These are phyloP conservation scores for Apolygus lucorum DNA, from an alignment of 1,140 invertebrate genomes.

Conservation along the genomic window DNA sequence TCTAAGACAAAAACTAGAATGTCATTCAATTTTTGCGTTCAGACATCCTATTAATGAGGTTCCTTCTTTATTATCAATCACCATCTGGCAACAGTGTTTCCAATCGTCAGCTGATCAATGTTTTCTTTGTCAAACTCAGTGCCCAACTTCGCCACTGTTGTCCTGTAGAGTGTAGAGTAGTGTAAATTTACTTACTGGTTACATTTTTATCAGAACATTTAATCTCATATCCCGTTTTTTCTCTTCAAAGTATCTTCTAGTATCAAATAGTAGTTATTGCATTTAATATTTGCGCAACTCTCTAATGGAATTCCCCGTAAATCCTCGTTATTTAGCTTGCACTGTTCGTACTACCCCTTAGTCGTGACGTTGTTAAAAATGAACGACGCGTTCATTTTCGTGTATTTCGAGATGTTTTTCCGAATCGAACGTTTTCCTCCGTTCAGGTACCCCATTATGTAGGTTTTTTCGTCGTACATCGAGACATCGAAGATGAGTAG, in stretches of 20 bases:
- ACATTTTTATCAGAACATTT: too few relatives aligned
- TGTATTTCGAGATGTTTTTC: neutral
- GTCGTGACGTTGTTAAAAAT: neutral
- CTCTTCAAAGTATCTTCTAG: neutral
- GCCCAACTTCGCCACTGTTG: neutral
- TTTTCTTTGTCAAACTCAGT: constrained; percentile 4
- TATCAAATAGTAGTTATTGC: neutral
- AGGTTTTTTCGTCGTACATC: neutral
- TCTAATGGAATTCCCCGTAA: neutral
- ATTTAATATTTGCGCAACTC: neutral
- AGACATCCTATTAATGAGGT: too few relatives aligned
- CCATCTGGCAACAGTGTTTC: neutral
- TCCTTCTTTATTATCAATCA: too few relatives aligned
- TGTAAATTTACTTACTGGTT: neutral
- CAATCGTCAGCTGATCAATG: constrained; percentile 10
- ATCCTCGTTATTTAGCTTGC: neutral
- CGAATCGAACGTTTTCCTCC: neutral
- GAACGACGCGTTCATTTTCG: neutral
- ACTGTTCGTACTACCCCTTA: neutral
- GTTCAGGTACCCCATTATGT: neutral
- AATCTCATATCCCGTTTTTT: too few relatives aligned
- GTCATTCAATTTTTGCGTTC: too few relatives aligned
- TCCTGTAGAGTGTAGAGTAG: neutral
- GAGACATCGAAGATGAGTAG: neutral
- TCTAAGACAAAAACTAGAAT: too few relatives aligned